Conservation (phyloP, 2,888 invertebrate genomes). For the Troides aeacus region DNA sequence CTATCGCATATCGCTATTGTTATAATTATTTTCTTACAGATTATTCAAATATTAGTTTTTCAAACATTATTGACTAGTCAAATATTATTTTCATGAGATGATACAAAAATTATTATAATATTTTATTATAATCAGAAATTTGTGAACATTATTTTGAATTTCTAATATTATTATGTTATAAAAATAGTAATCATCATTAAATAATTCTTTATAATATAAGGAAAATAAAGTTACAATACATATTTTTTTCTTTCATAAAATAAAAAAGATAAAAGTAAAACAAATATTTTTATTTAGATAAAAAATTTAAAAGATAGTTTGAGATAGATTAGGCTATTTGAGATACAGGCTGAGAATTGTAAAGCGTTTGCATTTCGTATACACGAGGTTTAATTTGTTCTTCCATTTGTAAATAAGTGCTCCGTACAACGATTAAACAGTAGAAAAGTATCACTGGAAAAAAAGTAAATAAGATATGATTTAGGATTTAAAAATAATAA, state of each 20-base stretch:
- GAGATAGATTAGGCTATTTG: constrained; percentile 39
- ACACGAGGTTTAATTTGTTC: constrained; percentile 53
- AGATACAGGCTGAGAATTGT: constrained; percentile 49
- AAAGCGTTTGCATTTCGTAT: constrained; percentile 59
- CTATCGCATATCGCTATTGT: no score
- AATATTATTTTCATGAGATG: no score
- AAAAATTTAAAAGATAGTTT: neutral
- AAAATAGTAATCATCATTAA: neutral
- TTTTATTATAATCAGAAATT: no score
- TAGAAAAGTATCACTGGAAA: constrained; percentile 61
- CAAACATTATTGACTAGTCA: no score
- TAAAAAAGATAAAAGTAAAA: neutral
- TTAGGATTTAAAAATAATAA: no score
- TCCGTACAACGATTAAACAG: constrained; percentile 60
- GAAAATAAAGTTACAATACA: neutral
- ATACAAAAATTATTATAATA: no score
- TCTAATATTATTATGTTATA: no score
- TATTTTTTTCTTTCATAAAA: neutral
- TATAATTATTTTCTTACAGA: no score
- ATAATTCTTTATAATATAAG: neutral
- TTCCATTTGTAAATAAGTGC: constrained; percentile 61
- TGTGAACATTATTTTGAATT: no score
- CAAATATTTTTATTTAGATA: neutral
- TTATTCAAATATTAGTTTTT: no score
- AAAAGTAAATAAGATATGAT: constrained; percentile 18